Evolutionary conservation across 2,888 invertebrate species (phyloP), one percentile per base, ranked within the genome.

Genomic region (Scrobipalpa atriplicella): DNA sequence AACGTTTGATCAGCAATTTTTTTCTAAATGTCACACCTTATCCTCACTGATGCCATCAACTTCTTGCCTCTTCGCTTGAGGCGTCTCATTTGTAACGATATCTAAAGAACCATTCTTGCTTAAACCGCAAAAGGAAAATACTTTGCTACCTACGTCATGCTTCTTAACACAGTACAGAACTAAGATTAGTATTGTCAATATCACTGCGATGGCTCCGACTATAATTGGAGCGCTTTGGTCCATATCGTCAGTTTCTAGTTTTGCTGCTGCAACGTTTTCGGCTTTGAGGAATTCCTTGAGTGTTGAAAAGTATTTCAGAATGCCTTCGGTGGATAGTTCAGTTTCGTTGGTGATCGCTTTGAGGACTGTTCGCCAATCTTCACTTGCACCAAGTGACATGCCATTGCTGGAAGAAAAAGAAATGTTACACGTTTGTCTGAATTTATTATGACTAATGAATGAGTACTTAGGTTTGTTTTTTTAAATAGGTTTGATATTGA

Each of bases 91-190:
- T 0, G 90, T 86, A 1, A 81, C 90, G 68, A 92, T 92, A 70
- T 92, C 92, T 70, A 92, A 78, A 10, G 92, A 92, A 0, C 92
- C 92, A 70, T 92, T 92, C 74, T 90, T 89, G 71, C 84, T 89
- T 29, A 92, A 74, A 68, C 92, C 90, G 69, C 89, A 92, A 43
- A 82, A 67, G 9, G 89, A 82, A 52, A 89, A 80, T 41, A 91
- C 70, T 77, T 79, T 86, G 54, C 81, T 78, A 0, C 83, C 80
- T 47, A 83, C 67, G 69, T 88, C 80, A 65, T 84, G 80, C 74
- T 89, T 91, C 72, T 86, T 92, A 21, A 86, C 78, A 78, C 85
- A 90, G 68, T 90, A 92, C n/a, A 90, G 71, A 38, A 88, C 72
- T 67, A 92, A 73, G 70, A 92, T 89, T 16, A 87, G 68, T 47